Base-by-base conservation (phyloP, 37 sponge, comb jelly and placozoan species). In the Beroe forskalii region DNA sequence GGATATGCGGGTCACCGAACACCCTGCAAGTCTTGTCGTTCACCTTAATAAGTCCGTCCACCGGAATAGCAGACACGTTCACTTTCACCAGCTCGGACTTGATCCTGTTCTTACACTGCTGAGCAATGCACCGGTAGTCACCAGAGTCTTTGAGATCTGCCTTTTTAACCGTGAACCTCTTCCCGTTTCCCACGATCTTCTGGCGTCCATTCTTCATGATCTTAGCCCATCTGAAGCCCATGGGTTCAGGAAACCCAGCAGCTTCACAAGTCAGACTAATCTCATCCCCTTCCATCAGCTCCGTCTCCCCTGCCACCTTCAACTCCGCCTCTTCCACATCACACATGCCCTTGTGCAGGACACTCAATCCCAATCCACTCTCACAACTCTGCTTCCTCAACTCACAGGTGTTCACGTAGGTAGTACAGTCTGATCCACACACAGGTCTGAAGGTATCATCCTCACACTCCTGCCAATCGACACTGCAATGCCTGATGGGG, bases 401-500 rank as follows among this genome's bases (percentile, higher is more conserved):
- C 24, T 23, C 28, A 80, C 86, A 80, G 25, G 27, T 27, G 86
- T 80, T 80, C n/a, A 80, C 1, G 86, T 80, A 80, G 4, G 86
- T 44, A 14, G 39, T 22, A 23, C 86, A 80, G 55, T 80, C 86
- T 23, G 40, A 38, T 27, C 86, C 86, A 27, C 86, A 80, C 35
- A 69, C 72, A 69, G 72, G 72, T 32, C 6, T 35, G 38, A 33
- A 69, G 2, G 66, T 63, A 3, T 44, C 55, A 9, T 43, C 1
- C 2, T 40, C 55, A 25, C 44, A 80, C 44, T 41, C 55, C 37
- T 38, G 39, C 40, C 66, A 63, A n/a, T n/a, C n/a, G n/a, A n/a
- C n/a, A n/a, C n/a, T n/a, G n/a, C n/a, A n/a, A n/a, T n/a, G n/a
- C n/a, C n/a, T n/a, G n/a, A n/a, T n/a, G n/a, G n/a, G n/a, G n/a